Percentiles rank a stretch among this genome's conserved stretches.
Conservation (phyloP, 2,797 vertebrate genomes). For the Coendou prehensilis region DNA sequence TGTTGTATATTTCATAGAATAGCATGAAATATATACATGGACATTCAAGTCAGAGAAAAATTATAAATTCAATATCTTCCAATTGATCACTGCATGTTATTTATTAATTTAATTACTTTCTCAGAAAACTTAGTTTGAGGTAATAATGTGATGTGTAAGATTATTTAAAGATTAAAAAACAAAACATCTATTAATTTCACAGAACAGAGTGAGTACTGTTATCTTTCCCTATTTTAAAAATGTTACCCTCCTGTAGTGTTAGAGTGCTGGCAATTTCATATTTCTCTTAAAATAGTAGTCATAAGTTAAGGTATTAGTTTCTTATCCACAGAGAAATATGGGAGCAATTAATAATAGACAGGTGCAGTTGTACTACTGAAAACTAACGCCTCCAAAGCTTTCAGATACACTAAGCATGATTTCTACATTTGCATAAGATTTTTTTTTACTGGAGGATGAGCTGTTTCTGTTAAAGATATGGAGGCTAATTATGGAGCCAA, state of each 20-base stretch:
- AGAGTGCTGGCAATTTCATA: background rate
- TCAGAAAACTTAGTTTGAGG: background rate
- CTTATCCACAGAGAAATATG: background rate
- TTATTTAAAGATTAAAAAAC: background rate
- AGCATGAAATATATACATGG: background rate
- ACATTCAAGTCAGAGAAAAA: background rate
- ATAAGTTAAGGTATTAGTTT: background rate
- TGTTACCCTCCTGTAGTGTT: background rate
- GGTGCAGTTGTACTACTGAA: background rate
- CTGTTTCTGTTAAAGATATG: background rate
- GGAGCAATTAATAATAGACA: background rate
- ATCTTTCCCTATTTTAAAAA: background rate
- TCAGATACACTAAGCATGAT: background rate
- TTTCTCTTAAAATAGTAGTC: background rate
- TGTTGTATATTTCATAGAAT: background rate
- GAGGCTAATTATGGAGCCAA: rapidly evolving
- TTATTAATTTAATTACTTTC: background rate
- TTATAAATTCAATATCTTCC: background rate
- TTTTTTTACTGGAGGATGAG: background rate
- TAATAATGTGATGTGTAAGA: background rate
- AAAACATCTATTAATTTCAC: background rate
- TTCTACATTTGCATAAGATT: background rate
- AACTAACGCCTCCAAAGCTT: background rate
- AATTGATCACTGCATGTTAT: background rate
- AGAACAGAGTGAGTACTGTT: background rate